Evolutionary conservation across 2,113 vertebrate species (phyloP), one percentile per base, ranked within the genome.

Genomic region (Copsychus sechellarum): DNA sequence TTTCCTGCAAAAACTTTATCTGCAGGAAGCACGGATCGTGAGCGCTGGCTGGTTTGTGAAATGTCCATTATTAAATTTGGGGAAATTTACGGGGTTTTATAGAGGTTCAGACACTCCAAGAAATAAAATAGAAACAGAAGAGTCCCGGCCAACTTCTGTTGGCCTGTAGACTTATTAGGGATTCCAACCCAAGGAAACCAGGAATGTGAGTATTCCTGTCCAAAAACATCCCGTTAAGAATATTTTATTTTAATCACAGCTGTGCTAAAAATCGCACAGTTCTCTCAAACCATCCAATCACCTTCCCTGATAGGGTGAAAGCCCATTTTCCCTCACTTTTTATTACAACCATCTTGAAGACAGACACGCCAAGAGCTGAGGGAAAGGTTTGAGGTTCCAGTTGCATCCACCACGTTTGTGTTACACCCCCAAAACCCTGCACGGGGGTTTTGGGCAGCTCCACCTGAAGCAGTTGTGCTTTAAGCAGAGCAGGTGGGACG

Each of bases 311-410:
- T 53, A 70, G 2, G 56, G 71, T 36, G 79, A 66, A 81, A 90
- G 14, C 56, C 48, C 90, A 71, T 97, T 93, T 93, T 76, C 16
- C 94, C 78, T 33, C 62, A 38, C 85, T 96, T 96, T 97, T 97
- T 96, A 92, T 95, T 92, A 53, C 72, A 82, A 86, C 93, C 86
- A 36, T 81, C 92, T 95, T 77, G 82, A 83, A 92, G 96, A 88
- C 87, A 96, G 96, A 72, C 72, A 31, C 26, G 87, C 93, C 89
- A 28, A 66, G 90, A 95, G 77, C 87, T 6, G 92, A 93, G 96
- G 45, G 50, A 80, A 80, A 90, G 96, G 70, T 82, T 67, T 81
- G 94, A 69, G 94, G 78, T 65, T 88, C 48, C 38, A 48, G 3
- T 25, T 19, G 67, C 42, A n/a, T 22, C 93, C 96, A 21, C 84